Percentiles rank a stretch among this genome's conserved stretches.
These are phyloP conservation scores for Plebejus melissa DNA, from an alignment of 2,888 invertebrate species.

Conservation along the genomic window DNA sequence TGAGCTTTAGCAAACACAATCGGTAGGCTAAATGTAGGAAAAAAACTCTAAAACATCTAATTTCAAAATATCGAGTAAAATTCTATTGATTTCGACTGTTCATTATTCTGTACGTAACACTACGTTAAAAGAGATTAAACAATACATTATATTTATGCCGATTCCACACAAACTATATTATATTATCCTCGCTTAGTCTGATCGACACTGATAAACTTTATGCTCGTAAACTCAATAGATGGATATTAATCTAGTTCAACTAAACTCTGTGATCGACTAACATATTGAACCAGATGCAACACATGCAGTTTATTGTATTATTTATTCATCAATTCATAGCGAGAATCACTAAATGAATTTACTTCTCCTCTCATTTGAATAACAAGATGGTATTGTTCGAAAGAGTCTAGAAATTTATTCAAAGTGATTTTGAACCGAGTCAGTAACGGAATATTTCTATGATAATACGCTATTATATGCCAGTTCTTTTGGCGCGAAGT, in stretches of 20 bases:
- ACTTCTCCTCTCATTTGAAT: conserved; percentile 22
- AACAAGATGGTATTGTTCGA: conserved; percentile 22
- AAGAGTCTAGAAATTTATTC: conserved; percentile 8
- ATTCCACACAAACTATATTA: too few relatives aligned
- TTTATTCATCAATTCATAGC: conserved; percentile 4
- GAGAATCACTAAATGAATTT: conserved; percentile 18
- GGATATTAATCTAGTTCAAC: too few relatives aligned
- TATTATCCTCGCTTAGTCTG: not conserved
- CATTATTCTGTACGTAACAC: too few relatives aligned
- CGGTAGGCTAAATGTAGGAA: too few relatives aligned
- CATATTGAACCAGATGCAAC: not conserved
- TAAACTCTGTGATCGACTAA: not conserved
- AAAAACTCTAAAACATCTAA: too few relatives aligned
- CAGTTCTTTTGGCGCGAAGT: conserved; percentile 22
- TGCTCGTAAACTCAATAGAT: not conserved
- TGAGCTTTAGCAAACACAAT: too few relatives aligned
- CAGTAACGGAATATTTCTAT: conserved; percentile 16
- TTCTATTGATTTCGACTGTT: too few relatives aligned
- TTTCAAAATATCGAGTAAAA: too few relatives aligned
- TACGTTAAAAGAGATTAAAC: too few relatives aligned
- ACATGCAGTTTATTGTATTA: not conserved
- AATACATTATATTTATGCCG: too few relatives aligned
- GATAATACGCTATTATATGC: conserved; percentile 21
- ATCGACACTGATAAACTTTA: not conserved
- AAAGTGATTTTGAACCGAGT: conserved; percentile 20